A percentile compares a stretch with the other conserved stretches of the same genome.
Evolutionary conservation across 2,113 vertebrate species (phyloP).

Genomic region (Gallinago jamesoni): DNA sequence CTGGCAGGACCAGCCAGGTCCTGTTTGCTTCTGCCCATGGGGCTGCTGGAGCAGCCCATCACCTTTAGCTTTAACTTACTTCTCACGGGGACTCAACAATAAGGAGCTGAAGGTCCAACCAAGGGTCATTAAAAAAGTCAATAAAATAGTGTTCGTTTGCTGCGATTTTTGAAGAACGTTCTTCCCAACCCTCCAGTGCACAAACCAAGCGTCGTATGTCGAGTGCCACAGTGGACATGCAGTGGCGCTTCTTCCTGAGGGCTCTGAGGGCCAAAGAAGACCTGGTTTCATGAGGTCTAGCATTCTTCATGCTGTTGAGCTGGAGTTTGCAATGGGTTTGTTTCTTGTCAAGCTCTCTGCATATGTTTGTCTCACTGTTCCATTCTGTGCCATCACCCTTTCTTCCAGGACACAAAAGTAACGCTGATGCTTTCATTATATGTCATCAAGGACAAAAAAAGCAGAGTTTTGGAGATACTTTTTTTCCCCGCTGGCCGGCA

Average conservation of each 20-base stretch:
- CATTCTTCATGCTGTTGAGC: no score
- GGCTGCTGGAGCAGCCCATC: background rate
- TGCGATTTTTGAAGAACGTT: fast-evolving
- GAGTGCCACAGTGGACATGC: fast-evolving
- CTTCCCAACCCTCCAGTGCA: fast-evolving
- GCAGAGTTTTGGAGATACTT: background rate
- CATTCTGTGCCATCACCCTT: fast-evolving
- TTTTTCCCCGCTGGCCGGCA: background rate
- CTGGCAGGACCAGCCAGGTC: background rate
- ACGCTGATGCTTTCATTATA: background rate
- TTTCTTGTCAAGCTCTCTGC: background rate
- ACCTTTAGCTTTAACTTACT: fast-evolving
- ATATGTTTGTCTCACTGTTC: fast-evolving
- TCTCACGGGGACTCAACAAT: fast-evolving
- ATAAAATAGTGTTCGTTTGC: fast-evolving
- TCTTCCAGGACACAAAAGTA: background rate
- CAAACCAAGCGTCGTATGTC: fast-evolving
- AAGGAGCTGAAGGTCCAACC: background rate
- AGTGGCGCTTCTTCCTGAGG: fast-evolving
- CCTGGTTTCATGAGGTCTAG: background rate
- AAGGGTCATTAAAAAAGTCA: fast-evolving
- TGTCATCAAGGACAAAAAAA: background rate
- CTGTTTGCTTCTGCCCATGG: fast-evolving
- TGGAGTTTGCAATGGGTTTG: fast-evolving
- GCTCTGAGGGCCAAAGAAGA: fast-evolving